Base-by-base conservation (phyloP, 2,888 invertebrate species). In the Automeris io region DNA sequence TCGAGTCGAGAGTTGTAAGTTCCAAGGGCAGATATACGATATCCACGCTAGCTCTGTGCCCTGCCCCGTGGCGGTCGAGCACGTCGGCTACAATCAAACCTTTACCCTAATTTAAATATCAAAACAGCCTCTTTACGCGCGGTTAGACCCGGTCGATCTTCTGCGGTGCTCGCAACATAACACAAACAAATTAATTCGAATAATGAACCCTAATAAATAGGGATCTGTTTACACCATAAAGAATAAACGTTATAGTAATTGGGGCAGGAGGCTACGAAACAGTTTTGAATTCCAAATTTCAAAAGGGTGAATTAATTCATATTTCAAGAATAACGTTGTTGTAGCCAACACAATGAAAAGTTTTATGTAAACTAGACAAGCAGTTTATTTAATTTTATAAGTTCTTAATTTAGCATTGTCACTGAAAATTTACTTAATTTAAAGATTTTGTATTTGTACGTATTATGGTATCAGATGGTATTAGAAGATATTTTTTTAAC, bases 101-200 rank as follows among this genome's bases (percentile, higher is more conserved):
- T 65, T 42, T 57, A 79, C 80, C 83, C 79, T 83, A 66, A 86
- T 86, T 85, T 82, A 74, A 82, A 85, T 86, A 85, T 80, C 70
- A 83, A 85, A 85, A 83, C 83, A 83, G 67, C 47, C 64, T 68
- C 69, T 70, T 72, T 67, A 66, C 72, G 70, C 70, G 63, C 71
- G 70, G 70, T 70, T 74, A 64, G 61, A 51, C 63, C 55, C 64
- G 45, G 48, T 62, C 64, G 58, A 66, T 58, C 62, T 61, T 59
- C 54, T 51, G 53, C 64, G 61, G 51, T 64, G 49, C 66, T 71
- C 74, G 54, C 73, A 79, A 81, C 78, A 79, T 78, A 81, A 81
- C 81, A 78, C 72, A 85, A 85, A 86, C 85, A 86, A 86, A 86
- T 86, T 86, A 83, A 86, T 86, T 83, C 83, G 57, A 72, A 81